phyloP scores from a whole-genome alignment of 2,888 invertebrate genomes.

The Ptychoptera albimana region DNA sequence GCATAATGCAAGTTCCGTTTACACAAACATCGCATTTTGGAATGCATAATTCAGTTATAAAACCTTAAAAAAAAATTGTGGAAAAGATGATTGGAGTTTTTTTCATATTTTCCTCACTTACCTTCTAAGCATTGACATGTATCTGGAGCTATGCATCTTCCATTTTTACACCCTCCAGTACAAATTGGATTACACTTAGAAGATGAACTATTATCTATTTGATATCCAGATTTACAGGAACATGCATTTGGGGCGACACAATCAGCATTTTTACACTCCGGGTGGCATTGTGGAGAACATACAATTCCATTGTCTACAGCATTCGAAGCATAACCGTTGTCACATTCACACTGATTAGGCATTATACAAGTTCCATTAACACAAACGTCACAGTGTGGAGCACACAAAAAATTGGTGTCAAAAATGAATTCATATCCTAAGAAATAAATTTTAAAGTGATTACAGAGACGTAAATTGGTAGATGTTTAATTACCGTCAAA shows the following conservation, averaged over 20 bases:
- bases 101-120: slow-evolving; percentile 15
- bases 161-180: slow-evolving; percentile 26
- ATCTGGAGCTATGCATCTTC: slow-evolving; percentile 42
- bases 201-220: background rate
- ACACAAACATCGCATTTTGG: slow-evolving; percentile 12
- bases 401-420: slow-evolving; percentile 2
- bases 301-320: too few relatives aligned
- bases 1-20: slow-evolving; percentile 31
- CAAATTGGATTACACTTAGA: background rate
- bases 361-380: slow-evolving; percentile 1
- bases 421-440: slow-evolving; percentile 7
- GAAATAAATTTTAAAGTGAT: background rate
- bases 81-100: slow-evolving; percentile 17
- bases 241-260: slow-evolving; percentile 20
- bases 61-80: too few relatives aligned
- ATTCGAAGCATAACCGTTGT: too few relatives aligned
- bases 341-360: background rate
- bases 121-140: slow-evolving; percentile 33
- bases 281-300: slow-evolving; percentile 7
- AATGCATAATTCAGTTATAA: too few relatives aligned
- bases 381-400: slow-evolving; percentile 8
- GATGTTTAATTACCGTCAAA: slow-evolving; percentile 8
- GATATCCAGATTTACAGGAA: background rate
- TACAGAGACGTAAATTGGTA: background rate
- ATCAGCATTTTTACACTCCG: slow-evolving; percentile 13